phyloP scores from a whole-genome alignment of 53 echinoderm and acorn worm species.

The Arbacia lixula region DNA sequence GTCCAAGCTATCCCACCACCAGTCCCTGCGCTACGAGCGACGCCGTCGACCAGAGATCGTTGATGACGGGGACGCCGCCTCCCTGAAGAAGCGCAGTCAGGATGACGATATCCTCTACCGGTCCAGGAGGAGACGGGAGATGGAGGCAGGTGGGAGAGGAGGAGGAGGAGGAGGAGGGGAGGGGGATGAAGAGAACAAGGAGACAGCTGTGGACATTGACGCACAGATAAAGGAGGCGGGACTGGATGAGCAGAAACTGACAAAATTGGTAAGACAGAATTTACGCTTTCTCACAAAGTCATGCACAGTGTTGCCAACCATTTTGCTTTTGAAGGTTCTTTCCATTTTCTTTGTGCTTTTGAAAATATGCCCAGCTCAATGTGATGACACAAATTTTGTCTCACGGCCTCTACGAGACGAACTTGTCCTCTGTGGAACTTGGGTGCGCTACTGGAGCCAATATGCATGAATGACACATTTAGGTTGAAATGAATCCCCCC shows the following conservation, averaged over 20 bases:
- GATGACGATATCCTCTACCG: constrained; percentile 52
- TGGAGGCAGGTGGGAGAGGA: constrained; percentile 13
- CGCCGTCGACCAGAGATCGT: constrained; percentile 14
- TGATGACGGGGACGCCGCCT: not conserved
- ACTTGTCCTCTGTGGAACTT: too few relatives aligned
- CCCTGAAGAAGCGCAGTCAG: constrained; percentile 31
- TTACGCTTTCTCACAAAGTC: too few relatives aligned
- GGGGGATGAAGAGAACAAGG: constrained; percentile 26
- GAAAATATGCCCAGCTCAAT: too few relatives aligned
- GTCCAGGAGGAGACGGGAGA: constrained; percentile 30
- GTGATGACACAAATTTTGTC: too few relatives aligned
- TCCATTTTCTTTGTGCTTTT: too few relatives aligned
- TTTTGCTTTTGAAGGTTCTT: too few relatives aligned
- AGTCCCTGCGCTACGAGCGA: not conserved
- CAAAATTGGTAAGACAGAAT: constrained; percentile 40
- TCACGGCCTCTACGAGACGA: too few relatives aligned
- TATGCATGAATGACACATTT: too few relatives aligned
- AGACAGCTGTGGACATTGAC: constrained; percentile 19
- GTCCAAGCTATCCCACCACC: constrained; percentile 10
- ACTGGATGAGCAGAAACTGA: constrained; percentile 31
- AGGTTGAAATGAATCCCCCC: too few relatives aligned
- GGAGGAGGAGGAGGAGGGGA: constrained; percentile 28
- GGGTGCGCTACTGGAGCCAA: too few relatives aligned
- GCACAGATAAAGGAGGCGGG: constrained; percentile 8
- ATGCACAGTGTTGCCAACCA: not conserved